Evolutionary conservation across 2,888 invertebrate genomes (phyloP).

Genomic region (Bhutanitis thaidina): DNA sequence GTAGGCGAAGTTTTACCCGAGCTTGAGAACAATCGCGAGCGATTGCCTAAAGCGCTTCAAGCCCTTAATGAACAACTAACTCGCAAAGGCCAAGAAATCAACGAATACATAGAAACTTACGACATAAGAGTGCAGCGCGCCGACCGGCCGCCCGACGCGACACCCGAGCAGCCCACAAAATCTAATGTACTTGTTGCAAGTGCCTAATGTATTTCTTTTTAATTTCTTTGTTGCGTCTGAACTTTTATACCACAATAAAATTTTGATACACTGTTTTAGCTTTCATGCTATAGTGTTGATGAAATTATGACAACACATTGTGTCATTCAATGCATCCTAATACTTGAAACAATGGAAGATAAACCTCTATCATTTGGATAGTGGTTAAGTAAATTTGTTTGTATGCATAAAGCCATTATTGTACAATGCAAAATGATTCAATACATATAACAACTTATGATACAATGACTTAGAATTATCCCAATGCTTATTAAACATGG

Average conservation of each 20-base stretch:
- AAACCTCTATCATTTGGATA: too few relatives aligned
- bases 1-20: conserved; percentile 95
- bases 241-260: not conserved
- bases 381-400: too few relatives aligned
- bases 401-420: too few relatives aligned
- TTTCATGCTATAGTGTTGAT: not conserved
- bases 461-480: too few relatives aligned
- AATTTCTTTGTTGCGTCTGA: not conserved
- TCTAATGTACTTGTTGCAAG: conserved; percentile 79
- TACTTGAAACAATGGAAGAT: too few relatives aligned
- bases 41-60: conserved; percentile 89
- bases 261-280: not conserved
- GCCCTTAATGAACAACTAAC: conserved; percentile 89
- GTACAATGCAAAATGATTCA: too few relatives aligned
- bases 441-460: too few relatives aligned
- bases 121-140: conserved; percentile 88
- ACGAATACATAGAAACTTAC: conserved; percentile 93
- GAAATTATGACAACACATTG: not conserved
- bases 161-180: conserved; percentile 43
- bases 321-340: not conserved
- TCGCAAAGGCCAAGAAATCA: conserved; percentile 93
- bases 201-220: conserved; percentile 34
- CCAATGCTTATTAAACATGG: too few relatives aligned
- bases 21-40: conserved; percentile 87
- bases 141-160: conserved; percentile 41